A percentile compares a stretch with the other conserved stretches of the same genome.
These are phyloP conservation scores for Macrosoma leucophasiata DNA, from an alignment of 2,888 invertebrate genomes.

Conservation along the genomic window DNA sequence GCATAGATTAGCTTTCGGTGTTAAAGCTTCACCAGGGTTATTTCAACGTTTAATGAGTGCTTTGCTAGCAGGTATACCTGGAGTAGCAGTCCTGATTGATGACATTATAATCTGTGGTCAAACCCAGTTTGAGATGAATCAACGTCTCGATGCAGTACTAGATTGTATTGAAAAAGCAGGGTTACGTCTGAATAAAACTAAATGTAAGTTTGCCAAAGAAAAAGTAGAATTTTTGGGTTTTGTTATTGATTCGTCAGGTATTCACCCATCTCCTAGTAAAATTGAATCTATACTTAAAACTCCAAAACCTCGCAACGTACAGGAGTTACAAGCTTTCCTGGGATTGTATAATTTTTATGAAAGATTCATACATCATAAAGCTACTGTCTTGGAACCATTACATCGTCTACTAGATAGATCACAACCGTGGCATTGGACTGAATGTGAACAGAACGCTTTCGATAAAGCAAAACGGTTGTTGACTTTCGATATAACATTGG, in stretches of 20 bases:
- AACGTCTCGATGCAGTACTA: no score
- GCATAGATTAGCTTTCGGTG: no score
- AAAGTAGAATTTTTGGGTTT: conserved; percentile 3
- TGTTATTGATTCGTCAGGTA: conserved; percentile 3
- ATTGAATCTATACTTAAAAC: conserved; percentile 2
- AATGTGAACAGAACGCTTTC: conserved; percentile 18
- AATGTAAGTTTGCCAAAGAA: conserved; percentile 4
- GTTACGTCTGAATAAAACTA: conserved; percentile 2
- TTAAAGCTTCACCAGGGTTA: no score
- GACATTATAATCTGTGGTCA: no score
- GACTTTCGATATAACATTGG: conserved; percentile 5
- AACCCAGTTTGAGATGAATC: no score
- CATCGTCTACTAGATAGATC: no score
- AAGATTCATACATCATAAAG: conserved; percentile 4
- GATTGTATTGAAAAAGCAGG: no score
- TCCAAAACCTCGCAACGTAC: conserved; percentile 2
- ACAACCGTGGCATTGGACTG: no score
- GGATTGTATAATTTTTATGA: conserved; percentile 9
- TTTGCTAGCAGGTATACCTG: no score
- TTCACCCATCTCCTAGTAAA: conserved; percentile 5
- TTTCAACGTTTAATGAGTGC: no score
- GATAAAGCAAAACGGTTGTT: conserved; percentile 12
- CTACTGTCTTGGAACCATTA: conserved; percentile 3
- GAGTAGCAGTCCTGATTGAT: no score
- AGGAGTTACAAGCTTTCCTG: conserved; percentile 3